These are phyloP conservation scores for Hemiprocne comata DNA, from an alignment of 2,113 vertebrate genomes.

Conservation along the genomic window DNA sequence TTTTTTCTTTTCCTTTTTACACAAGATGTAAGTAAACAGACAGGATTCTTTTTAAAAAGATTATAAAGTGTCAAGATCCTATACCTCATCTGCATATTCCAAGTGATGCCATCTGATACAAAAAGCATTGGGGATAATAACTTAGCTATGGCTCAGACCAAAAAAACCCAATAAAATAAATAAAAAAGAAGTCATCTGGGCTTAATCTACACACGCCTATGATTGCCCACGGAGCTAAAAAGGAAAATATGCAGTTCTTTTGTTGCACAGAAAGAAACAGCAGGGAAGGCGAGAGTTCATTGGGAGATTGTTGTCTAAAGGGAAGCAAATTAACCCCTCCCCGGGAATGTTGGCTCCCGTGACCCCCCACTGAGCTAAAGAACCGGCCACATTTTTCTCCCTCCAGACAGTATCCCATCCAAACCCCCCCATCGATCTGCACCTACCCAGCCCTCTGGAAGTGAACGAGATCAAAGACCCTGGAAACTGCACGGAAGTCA, in stretches of 20 bases:
- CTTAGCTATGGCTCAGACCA: constrained; percentile 67
- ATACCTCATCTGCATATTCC: constrained; percentile 66
- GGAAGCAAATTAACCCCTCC: not conserved
- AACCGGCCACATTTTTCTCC: not conserved
- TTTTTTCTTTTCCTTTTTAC: constrained; percentile 30
- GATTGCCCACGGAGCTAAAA: constrained; percentile 11
- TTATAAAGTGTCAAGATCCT: constrained; percentile 73
- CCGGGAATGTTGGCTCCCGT: not conserved
- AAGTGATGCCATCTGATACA: constrained; percentile 58
- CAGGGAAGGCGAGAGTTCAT: constrained; percentile 40
- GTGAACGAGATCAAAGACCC: not conserved
- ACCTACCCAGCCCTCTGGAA: not conserved
- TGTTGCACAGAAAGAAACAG: constrained; percentile 60
- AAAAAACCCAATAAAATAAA: not conserved
- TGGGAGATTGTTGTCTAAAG: constrained; percentile 3
- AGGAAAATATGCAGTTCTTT: constrained; percentile 55
- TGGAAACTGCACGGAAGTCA: constrained; percentile 47
- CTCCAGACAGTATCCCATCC: not conserved
- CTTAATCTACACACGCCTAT: constrained; percentile 27
- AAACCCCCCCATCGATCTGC: not conserved
- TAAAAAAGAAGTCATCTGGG: constrained; percentile 21
- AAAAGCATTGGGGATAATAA: constrained; percentile 68
- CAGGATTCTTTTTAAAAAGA: constrained; percentile 59
- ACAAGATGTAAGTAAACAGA: constrained; percentile 65
- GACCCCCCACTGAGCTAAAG: not conserved